Evolutionary conservation across 2,888 invertebrate genomes (phyloP).

Genomic region (Aporophyla lueneburgensis): DNA sequence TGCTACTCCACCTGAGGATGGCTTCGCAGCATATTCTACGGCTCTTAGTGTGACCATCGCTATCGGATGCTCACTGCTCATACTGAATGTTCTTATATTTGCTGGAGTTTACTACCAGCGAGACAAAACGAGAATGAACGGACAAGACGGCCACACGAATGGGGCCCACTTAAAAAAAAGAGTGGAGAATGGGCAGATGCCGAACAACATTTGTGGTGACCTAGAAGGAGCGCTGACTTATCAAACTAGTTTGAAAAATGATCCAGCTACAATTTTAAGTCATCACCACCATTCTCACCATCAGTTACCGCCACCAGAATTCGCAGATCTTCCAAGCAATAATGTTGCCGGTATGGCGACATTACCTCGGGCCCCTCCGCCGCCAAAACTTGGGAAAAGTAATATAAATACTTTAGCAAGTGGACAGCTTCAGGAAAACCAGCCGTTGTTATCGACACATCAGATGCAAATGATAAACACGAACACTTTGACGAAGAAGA

Average conservation of each 20-base stretch:
- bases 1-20: slow-evolving; percentile 94
- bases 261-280: slow-evolving; percentile 93
- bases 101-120: slow-evolving; percentile 98
- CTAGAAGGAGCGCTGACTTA: slow-evolving; percentile 91
- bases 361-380: slow-evolving; percentile 94
- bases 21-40: slow-evolving; percentile 97
- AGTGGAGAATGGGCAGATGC: slow-evolving; percentile 96
- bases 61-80: slow-evolving; percentile 97
- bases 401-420: slow-evolving; percentile 91
- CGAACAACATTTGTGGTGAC: slow-evolving; percentile 97
- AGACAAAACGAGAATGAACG: slow-evolving; percentile 94
- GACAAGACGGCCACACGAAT: slow-evolving; percentile 89
- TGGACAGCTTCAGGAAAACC: slow-evolving; percentile 92
- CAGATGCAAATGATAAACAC: slow-evolving; percentile 95
- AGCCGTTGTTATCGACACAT: slow-evolving; percentile 93
- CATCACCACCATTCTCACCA: slow-evolving; percentile 95
- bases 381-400: slow-evolving; percentile 93
- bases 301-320: slow-evolving; percentile 95
- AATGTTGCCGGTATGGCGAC: slow-evolving; percentile 91
- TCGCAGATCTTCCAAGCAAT: slow-evolving; percentile 94
- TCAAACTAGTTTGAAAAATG: slow-evolving; percentile 91
- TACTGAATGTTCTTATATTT: slow-evolving; percentile 97
- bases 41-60: slow-evolving; percentile 98
- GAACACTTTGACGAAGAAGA: slow-evolving; percentile 94
- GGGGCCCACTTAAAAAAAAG: slow-evolving; percentile 92